A percentile compares a stretch with the other conserved stretches of the same genome.
These are phyloP conservation scores for Borostomias antarcticus DNA, from an alignment of 2,797 vertebrate genomes.

Conservation along the genomic window DNA sequence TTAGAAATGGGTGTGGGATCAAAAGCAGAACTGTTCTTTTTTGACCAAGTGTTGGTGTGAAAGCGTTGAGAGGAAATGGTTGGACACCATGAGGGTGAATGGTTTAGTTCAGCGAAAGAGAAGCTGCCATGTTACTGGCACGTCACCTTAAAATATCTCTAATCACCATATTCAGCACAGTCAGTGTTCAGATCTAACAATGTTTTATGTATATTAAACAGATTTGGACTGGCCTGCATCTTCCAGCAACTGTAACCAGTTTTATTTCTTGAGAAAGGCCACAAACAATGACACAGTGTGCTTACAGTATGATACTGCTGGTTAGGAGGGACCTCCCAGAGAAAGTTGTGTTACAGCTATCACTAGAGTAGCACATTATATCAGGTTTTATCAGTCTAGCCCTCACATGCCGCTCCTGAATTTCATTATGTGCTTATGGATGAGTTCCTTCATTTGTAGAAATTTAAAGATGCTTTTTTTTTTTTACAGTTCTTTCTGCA, in stretches of 20 bases:
- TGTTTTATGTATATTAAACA: background rate
- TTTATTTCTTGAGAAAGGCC: slow-evolving; percentile 1
- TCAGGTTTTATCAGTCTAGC: background rate
- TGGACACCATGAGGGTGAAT: background rate
- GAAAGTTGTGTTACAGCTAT: background rate
- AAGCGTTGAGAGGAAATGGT: slow-evolving; percentile 3
- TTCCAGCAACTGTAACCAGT: no score
- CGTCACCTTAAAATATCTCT: background rate
- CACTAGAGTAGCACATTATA: background rate
- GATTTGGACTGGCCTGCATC: no score
- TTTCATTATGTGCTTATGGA: background rate
- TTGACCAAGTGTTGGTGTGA: background rate
- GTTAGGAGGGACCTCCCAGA: no score
- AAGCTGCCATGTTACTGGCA: background rate
- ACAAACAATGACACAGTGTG: slow-evolving; percentile 7
- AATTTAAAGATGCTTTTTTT: no score
- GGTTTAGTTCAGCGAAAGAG: background rate
- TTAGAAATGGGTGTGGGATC: background rate
- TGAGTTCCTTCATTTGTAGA: no score
- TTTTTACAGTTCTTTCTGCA: no score
- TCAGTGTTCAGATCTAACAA: background rate
- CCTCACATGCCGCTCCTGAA: background rate
- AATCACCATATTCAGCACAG: no score
- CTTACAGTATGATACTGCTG: background rate
- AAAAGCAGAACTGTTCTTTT: slow-evolving; percentile 8